Evolutionary conservation across 2,113 vertebrate species (phyloP), one percentile per base, ranked within the genome.

Genomic region (Cochlearius cochlearius): DNA sequence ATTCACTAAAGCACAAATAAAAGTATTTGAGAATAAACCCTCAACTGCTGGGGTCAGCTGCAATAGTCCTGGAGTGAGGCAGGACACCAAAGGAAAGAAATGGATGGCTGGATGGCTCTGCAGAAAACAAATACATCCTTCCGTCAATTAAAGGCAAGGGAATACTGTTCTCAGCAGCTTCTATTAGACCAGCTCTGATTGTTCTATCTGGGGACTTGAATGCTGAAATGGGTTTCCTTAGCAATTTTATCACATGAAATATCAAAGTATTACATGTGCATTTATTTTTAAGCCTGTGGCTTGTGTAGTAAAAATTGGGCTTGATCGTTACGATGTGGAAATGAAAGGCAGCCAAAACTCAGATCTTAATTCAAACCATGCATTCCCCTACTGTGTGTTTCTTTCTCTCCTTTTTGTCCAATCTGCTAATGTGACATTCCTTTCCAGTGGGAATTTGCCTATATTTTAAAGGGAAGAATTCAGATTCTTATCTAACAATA

Each of bases 281-380:
- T 87, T 96, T 96, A 92, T 85, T 96, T 91, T 78, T 60, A 92
- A 92, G 84, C 84, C 84, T 23, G 73, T 91, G 77, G 56, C 60
- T 84, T 64, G 52, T 82, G 84, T 67, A 87, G 73, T 32, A 94
- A 91, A 92, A 91, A 84, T 38, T 60, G 16, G 87, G 56, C 52
- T 94, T 82, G 84, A 96, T 92, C 0, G 0, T 81, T 81, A 81
- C 17, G 64, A 91, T 79, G 91, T 81, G 89, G 90, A 91, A 95
- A 94, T 85, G 87, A 96, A 94, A 92, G 79, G 69, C 84, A 91
- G 91, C 86, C 91, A 89, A 75, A 91, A 75, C 84, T 92, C 93
- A 94, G 95, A 96, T 91, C 77, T 95, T 82, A 81, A 96, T 89
- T 96, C 89, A 92, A 96, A 68, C 93, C 73, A 91, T 68, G 66